Evolutionary conservation across 2,888 invertebrate species (phyloP).

Genomic region (Hartigia nigra): DNA sequence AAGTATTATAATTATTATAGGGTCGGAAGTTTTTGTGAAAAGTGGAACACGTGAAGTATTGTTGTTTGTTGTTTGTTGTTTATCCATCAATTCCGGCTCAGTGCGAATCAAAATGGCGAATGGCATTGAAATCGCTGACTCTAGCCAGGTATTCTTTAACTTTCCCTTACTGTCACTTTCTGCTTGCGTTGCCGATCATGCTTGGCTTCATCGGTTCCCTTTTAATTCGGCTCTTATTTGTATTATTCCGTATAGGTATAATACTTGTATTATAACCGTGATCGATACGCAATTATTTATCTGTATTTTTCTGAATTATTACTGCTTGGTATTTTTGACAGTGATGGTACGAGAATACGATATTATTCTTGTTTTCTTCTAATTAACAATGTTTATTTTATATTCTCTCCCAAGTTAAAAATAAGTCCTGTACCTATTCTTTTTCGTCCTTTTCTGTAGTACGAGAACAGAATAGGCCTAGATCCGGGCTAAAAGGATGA

Average conservation of each 20-base stretch:
- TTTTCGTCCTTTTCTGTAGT: no score
- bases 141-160: constrained; percentile 17
- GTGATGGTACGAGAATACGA: not conserved
- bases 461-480: no score
- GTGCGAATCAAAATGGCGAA: constrained; percentile 10
- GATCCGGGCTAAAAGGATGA: no score
- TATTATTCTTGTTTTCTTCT: not conserved
- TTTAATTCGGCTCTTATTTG: not conserved
- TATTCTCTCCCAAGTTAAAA: no score
- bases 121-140: constrained; percentile 24
- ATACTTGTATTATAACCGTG: not conserved
- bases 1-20: not conserved
- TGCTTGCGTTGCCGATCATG: not conserved
- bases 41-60: not conserved
- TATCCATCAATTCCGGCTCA: not conserved
- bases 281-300: not conserved
- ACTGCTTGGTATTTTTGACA: no score
- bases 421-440: no score
- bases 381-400: not conserved
- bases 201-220: not conserved
- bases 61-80: not conserved
- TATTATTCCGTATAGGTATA: not conserved
- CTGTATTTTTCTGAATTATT: not conserved
- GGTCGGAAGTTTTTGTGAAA: not conserved
- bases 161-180: not conserved